A percentile compares a stretch with the other conserved stretches of the same genome.
Conservation (phyloP, 2,797 vertebrate species). For the Hypotaenidia philippensis region DNA sequence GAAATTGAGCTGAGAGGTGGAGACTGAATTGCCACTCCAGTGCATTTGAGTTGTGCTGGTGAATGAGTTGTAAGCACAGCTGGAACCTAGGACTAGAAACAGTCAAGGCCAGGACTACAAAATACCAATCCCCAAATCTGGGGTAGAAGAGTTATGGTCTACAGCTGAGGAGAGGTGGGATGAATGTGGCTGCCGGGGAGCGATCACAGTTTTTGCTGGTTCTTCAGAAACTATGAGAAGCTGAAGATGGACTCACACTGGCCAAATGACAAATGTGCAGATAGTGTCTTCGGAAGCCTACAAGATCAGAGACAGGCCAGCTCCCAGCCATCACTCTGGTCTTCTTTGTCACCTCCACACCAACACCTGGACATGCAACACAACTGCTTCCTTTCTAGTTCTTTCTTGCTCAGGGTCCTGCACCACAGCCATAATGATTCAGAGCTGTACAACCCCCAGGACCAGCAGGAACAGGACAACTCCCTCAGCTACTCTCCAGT, state of each 20-base stretch:
- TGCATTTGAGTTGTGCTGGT: neutral
- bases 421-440: fast-evolving
- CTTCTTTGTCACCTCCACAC: neutral
- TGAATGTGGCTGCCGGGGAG: neutral
- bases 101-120: neutral
- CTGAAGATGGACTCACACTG: neutral
- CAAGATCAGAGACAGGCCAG: neutral
- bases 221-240: neutral
- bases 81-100: neutral
- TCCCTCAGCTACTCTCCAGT: neutral
- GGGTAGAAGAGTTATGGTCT: neutral
- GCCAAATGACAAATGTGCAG: neutral
- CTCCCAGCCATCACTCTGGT: neutral
- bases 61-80: neutral
- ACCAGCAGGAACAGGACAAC: neutral
- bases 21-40: neutral
- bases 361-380: neutral
- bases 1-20: neutral
- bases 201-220: neutral
- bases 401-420: neutral
- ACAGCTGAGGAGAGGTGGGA: neutral
- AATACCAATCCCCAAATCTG: neutral
- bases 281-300: neutral
- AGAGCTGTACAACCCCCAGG: fast-evolving
- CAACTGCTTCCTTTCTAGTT: neutral